Conservation (phyloP, 2,888 invertebrate genomes). For the Spisula subtruncata region DNA sequence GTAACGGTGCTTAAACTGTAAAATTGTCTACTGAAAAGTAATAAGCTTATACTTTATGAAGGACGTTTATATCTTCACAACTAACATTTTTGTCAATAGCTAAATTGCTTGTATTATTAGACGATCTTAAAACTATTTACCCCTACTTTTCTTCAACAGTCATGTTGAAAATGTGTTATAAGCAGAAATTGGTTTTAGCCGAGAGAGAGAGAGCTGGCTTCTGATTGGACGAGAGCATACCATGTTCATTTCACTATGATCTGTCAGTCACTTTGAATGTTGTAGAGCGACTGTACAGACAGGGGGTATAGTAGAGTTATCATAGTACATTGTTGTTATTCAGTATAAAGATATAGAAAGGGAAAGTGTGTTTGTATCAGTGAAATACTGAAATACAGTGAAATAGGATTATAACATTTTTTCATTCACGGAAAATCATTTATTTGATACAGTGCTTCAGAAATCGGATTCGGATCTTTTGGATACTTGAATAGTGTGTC, state of each 20-base stretch:
- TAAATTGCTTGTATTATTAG: conserved; percentile 42
- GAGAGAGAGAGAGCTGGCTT: conserved; percentile 40
- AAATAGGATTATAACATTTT: conserved; percentile 19
- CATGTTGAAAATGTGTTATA: conserved; percentile 28
- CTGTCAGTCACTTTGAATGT: conserved; percentile 60
- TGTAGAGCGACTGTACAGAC: conserved; percentile 39
- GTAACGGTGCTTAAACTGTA: conserved; percentile 44
- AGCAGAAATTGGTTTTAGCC: conserved; percentile 37
- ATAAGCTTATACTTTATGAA: conserved; percentile 37
- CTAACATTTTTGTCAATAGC: conserved; percentile 35
- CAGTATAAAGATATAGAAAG: background rate
- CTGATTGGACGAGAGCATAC: conserved; percentile 59
- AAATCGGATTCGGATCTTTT: background rate
- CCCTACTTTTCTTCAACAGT: conserved; percentile 39
- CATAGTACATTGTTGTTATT: background rate
- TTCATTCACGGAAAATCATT: conserved; percentile 10
- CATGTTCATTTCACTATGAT: conserved; percentile 61
- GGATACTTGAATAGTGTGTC: conserved; percentile 9
- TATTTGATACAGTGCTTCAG: background rate
- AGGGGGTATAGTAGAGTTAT: conserved; percentile 11
- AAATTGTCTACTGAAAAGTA: conserved; percentile 46
- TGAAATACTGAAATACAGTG: background rate
- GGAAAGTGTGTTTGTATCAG: background rate
- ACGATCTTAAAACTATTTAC: conserved; percentile 46
- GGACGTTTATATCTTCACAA: conserved; percentile 44